Conservation (phyloP, 2,113 vertebrate species). For the Thryonomys swinderianus region DNA sequence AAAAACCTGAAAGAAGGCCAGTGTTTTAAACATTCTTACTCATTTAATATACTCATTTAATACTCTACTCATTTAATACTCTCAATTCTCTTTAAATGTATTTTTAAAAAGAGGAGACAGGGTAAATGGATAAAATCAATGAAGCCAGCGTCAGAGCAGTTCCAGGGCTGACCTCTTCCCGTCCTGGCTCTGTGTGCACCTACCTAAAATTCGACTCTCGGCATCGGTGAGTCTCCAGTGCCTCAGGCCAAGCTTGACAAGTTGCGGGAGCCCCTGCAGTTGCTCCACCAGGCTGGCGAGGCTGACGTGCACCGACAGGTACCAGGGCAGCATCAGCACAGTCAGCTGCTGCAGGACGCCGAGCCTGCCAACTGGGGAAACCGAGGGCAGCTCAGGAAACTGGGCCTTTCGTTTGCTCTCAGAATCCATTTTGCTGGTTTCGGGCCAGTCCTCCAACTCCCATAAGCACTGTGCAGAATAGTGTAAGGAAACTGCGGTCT, state of each 20-base stretch:
- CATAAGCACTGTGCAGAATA: not conserved
- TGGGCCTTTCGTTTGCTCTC: not conserved
- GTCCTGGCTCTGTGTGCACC: not conserved
- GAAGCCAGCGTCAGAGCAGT: not conserved
- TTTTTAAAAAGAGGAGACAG: not conserved
- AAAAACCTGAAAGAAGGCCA: not conserved
- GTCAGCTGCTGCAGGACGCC: constrained; percentile 60
- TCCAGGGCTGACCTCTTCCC: not conserved
- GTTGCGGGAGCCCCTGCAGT: constrained; percentile 48
- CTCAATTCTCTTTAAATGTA: not conserved
- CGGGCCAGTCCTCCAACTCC: not conserved
- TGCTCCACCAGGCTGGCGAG: constrained; percentile 64
- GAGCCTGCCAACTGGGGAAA: constrained; percentile 70
- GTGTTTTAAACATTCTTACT: not conserved
- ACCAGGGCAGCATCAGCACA: constrained; percentile 75
- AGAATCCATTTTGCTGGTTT: not conserved
- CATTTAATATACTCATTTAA: not conserved
- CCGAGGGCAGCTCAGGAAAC: constrained; percentile 21
- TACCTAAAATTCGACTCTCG: constrained; percentile 76
- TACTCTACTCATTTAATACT: not conserved
- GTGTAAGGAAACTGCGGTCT: not conserved
- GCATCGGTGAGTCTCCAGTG: constrained; percentile 78
- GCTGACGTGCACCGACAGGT: not conserved
- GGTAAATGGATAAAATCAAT: not conserved
- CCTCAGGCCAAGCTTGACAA: constrained; percentile 75